Evolutionary conservation across 1,140 invertebrate species (phyloP).

Genomic region (Bradysia coprophila): DNA sequence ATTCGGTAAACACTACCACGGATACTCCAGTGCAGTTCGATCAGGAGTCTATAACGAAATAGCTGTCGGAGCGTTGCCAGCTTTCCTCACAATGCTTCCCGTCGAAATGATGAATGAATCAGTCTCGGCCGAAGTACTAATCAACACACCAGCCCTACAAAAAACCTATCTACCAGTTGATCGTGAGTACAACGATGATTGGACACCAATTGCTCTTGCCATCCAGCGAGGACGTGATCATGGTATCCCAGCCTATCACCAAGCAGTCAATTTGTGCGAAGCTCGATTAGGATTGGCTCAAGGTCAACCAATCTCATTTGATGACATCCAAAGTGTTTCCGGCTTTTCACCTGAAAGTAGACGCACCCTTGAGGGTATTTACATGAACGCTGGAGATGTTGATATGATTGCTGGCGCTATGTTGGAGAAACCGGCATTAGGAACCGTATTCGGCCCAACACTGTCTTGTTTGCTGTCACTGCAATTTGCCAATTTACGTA

Average conservation of each 20-base stretch:
- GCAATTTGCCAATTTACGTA: conserved; percentile 61
- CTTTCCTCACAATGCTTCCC: conserved; percentile 55
- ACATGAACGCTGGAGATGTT: conserved; percentile 54
- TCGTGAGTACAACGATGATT: conserved; percentile 17
- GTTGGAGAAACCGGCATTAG: conserved; percentile 58
- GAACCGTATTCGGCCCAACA: conserved; percentile 69
- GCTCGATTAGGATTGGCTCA: conserved; percentile 20
- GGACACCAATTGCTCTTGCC: conserved; percentile 32
- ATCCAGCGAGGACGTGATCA: conserved; percentile 71
- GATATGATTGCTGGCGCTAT: conserved; percentile 74
- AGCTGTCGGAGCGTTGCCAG: conserved; percentile 51
- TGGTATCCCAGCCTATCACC: conserved; percentile 69
- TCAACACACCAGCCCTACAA: conserved; percentile 25
- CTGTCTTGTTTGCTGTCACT: conserved; percentile 64
- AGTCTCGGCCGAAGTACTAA: conserved; percentile 23
- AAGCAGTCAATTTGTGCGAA: conserved; percentile 54
- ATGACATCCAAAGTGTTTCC: conserved; percentile 36
- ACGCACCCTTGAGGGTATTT: conserved; percentile 39
- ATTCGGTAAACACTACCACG: conserved; percentile 38
- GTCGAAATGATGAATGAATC: conserved; percentile 23
- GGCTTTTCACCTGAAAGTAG: conserved; percentile 33
- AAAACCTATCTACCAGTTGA: conserved; percentile 22
- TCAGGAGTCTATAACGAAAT: conserved; percentile 58
- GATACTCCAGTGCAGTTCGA: conserved; percentile 66
- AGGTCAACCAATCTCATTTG: conserved; percentile 32